Evolutionary conservation across 2,113 vertebrate genomes (phyloP).

Genomic region (Gnathonemus echidnorhynchus): DNA sequence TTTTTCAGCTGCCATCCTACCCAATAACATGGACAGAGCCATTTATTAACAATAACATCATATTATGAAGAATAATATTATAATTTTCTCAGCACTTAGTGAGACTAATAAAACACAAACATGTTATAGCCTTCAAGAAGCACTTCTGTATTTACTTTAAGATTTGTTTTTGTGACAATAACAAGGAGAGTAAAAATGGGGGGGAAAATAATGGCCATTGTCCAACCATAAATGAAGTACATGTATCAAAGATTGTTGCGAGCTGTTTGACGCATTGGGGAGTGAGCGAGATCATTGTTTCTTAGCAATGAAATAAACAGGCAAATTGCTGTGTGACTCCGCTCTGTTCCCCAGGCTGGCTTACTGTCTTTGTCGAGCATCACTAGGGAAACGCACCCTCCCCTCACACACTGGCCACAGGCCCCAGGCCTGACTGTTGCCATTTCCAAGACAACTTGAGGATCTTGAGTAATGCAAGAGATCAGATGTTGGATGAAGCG

Average conservation of each 20-base stretch:
- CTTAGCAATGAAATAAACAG: conserved; percentile 33
- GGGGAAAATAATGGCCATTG: neutral
- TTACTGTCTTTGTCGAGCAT: neutral
- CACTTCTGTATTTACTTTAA: neutral
- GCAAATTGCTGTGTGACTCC: conserved; percentile 10
- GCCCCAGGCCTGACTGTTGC: neutral
- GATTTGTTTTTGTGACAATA: conserved; percentile 17
- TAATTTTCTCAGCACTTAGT: neutral
- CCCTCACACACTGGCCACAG: neutral
- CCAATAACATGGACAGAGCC: neutral
- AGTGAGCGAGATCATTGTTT: conserved; percentile 10
- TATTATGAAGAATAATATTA: neutral
- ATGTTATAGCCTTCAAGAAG: neutral
- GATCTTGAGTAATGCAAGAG: neutral
- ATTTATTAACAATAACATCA: neutral
- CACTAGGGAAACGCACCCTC: conserved; percentile 8
- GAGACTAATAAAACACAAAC: neutral
- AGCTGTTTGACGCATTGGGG: conserved; percentile 16
- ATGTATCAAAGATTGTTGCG: neutral
- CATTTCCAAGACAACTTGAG: conserved; percentile 12
- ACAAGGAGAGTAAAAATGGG: neutral
- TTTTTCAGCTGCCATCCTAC: neutral
- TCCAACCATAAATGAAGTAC: neutral
- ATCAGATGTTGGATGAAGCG: neutral
- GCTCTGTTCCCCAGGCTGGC: neutral